These are phyloP conservation scores for Lepidocolaptes lacrymiger DNA, from an alignment of 2,797 vertebrate genomes.

Conservation along the genomic window DNA sequence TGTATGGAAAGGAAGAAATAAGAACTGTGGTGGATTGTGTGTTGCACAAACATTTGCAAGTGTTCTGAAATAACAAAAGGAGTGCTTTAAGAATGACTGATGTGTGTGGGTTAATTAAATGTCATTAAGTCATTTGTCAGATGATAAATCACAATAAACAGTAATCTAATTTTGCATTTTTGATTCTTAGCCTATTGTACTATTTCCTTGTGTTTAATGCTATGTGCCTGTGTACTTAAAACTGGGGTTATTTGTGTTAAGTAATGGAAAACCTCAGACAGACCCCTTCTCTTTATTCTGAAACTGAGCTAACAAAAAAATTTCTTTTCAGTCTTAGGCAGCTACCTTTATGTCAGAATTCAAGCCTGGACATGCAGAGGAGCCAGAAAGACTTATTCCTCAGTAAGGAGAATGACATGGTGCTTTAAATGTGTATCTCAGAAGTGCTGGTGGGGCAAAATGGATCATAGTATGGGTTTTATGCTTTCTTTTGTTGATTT, in stretches of 20 bases:
- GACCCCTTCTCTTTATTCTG: background rate
- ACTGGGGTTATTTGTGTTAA: rapidly evolving
- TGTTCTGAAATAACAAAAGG: background rate
- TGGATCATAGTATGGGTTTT: background rate
- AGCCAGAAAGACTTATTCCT: background rate
- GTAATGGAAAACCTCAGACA: background rate
- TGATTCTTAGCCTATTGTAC: background rate
- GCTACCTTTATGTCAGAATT: background rate
- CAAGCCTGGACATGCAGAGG: background rate
- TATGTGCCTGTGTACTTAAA: background rate
- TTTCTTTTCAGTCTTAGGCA: background rate
- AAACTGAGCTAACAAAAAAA: background rate
- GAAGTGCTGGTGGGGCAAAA: background rate
- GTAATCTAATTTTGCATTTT: background rate
- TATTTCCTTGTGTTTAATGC: background rate
- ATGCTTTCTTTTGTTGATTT: background rate
- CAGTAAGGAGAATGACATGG: background rate
- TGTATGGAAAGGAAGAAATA: background rate
- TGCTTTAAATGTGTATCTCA: background rate
- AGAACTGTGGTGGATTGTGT: background rate
- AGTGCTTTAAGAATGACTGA: background rate
- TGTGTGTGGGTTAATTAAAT: background rate
- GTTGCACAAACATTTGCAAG: background rate
- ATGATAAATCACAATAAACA: background rate
- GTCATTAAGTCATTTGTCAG: background rate